phyloP scores from a whole-genome alignment of 2,888 invertebrate genomes.

The Fragum fragum region DNA sequence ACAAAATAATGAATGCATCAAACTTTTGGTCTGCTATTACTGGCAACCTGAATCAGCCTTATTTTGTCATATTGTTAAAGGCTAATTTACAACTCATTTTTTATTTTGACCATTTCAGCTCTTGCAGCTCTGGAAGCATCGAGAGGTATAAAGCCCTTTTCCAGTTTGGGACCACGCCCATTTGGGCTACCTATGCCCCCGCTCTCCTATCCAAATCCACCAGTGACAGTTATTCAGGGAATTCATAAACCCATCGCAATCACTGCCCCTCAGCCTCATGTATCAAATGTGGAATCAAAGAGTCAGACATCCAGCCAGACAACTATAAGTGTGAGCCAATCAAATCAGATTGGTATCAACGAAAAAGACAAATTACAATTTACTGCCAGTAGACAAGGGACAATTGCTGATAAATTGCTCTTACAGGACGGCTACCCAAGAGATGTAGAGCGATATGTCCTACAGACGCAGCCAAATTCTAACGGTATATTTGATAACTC shows the following conservation, averaged over 20 bases:
- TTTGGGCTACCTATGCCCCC: slow-evolving; percentile 52
- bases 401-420: slow-evolving; percentile 25
- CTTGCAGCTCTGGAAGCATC: slow-evolving; percentile 15
- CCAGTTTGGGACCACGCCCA: slow-evolving; percentile 45
- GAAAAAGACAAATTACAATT: neutral
- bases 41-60: neutral
- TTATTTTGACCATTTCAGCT: neutral
- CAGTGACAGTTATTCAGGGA: slow-evolving; percentile 54
- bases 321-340: slow-evolving; percentile 45
- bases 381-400: neutral
- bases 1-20: too few species aligned
- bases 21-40: neutral
- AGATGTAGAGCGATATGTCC: slow-evolving; percentile 44
- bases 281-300: slow-evolving; percentile 50
- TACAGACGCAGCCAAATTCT: slow-evolving; percentile 35
- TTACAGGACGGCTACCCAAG: slow-evolving; percentile 20
- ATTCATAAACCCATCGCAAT: slow-evolving; percentile 65
- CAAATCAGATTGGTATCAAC: neutral
- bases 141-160: slow-evolving; percentile 56
- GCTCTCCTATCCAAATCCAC: slow-evolving; percentile 31
- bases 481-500: slow-evolving; percentile 20
- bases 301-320: slow-evolving; percentile 50
- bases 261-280: slow-evolving; percentile 62
- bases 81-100: neutral
- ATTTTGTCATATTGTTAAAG: neutral